Conservation (phyloP, 2,888 invertebrate species). For the Agrochola macilenta region DNA sequence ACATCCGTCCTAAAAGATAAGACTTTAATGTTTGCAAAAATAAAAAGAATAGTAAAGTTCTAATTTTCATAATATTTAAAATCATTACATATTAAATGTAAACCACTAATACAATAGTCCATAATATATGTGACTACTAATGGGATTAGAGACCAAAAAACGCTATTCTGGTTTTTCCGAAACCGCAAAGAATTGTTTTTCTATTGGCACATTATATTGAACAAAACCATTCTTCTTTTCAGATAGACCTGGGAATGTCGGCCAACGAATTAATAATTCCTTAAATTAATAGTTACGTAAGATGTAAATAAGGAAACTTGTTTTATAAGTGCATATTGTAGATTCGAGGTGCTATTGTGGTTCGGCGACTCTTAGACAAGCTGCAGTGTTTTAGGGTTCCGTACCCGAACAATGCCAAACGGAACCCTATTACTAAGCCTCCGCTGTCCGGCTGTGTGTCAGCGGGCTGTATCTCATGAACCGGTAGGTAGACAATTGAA, state of each 20-base stretch:
- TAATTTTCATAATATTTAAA: background rate
- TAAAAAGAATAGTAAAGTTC: background rate
- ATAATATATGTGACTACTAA: too few species aligned
- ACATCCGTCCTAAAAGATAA: background rate
- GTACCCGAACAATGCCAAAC: too few species aligned
- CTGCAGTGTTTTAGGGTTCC: background rate
- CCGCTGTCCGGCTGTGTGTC: too few species aligned
- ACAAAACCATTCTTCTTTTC: constrained; percentile 62
- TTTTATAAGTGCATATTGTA: constrained; percentile 2
- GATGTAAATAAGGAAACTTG: constrained; percentile 25
- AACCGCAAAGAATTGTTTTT: background rate
- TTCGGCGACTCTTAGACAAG: constrained; percentile 4
- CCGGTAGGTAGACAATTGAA: too few species aligned
- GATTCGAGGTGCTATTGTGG: constrained; percentile 52
- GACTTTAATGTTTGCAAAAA: background rate
- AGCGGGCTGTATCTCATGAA: too few species aligned
- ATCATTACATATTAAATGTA: too few species aligned
- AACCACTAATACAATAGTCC: background rate
- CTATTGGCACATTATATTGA: background rate
- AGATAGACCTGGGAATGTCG: constrained; percentile 73
- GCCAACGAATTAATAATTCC: constrained; percentile 73
- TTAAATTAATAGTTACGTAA: constrained; percentile 55
- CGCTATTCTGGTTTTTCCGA: background rate
- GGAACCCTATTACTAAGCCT: too few species aligned
- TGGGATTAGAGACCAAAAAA: background rate